These are phyloP conservation scores for Paraescarpia echinospica DNA, from an alignment of 1,140 invertebrate species.

Conservation along the genomic window DNA sequence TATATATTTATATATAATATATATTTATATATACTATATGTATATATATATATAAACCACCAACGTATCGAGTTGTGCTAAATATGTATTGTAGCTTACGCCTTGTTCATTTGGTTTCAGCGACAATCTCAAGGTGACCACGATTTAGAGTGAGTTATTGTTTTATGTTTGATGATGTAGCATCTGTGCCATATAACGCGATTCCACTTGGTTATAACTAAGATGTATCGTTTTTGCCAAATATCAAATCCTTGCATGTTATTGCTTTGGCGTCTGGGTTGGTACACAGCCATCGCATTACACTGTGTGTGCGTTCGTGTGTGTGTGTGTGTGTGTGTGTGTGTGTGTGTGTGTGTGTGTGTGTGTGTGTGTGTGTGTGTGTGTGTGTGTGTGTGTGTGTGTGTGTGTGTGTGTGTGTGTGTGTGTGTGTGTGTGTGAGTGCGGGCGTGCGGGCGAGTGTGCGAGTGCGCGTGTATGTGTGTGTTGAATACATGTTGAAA, in stretches of 20 bases:
- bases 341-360: conserved; percentile 31
- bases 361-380: conserved; percentile 29
- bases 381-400: conserved; percentile 31
- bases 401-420: conserved; percentile 24
- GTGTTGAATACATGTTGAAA: no score
- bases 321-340: conserved; percentile 21
- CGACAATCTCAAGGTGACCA: background rate
- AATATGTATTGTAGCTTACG: background rate
- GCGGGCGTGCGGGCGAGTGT: no score
- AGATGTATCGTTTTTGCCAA: no score
- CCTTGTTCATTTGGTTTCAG: background rate
- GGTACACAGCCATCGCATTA: no score
- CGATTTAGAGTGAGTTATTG: background rate
- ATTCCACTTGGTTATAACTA: background rate
- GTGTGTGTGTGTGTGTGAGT: background rate
- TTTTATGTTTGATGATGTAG: background rate
- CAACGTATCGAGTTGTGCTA: no score
- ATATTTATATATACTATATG: no score
- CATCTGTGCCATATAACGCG: background rate
- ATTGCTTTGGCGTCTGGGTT: no score
- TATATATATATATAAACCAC: no score
- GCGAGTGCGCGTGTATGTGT: no score
- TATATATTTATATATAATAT: conserved; percentile 69
- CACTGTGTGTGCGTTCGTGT: background rate
- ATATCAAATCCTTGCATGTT: no score